Base-by-base conservation (phyloP, 2,888 invertebrate species). In the Drymonia ruficornis region DNA sequence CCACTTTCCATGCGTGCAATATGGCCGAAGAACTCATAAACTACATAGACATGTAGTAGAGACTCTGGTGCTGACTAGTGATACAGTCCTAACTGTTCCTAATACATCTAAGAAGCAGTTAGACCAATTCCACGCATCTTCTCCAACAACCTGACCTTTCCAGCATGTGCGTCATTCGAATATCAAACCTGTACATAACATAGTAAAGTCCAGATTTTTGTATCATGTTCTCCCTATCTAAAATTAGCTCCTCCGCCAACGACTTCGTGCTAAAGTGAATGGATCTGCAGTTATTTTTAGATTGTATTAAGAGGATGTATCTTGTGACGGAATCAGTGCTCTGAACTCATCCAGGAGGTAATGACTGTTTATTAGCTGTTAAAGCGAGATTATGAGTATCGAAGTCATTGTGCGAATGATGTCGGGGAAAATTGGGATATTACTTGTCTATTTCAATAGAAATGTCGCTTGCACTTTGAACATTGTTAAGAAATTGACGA, bases 191-290 rank as follows among this genome's bases (percentile, higher is more conserved):
- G 12, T 8, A 1, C 0, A n/a, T 12, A 15, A 23, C 9, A n/a
- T 29, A 29, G 9, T 46, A 46, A 59, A 67, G 61, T 56, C 38
- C 56, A 70, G 56, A 68, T 50, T 72, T 56, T 55, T 64, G 60
- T 59, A 18, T 53, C 49, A 49, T 34, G 58, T 59, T 49, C 47
- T 23, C 47, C 46, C 49, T 38, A 44, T 75, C 82, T 82, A 83
- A 76, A 81, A 65, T 74, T 82, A 84, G 78, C 62, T 42, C n/a
- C 13, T 13, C 63, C 80, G 73, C 75, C 75, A 69, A 68, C 69
- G 66, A 70, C 66, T 70, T 62, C 46, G 50, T 52, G 65, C 47
- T 67, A 63, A 74, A 71, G 65, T 73, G 72, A 74, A 70, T 69
- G 63, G 63, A 53, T 71, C 67, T 56, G 61, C 51, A 56, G 72